Evolutionary conservation across 2,888 invertebrate genomes (phyloP), one percentile per base, ranked within the genome.

Genomic region (Choristoneura rosaceana): DNA sequence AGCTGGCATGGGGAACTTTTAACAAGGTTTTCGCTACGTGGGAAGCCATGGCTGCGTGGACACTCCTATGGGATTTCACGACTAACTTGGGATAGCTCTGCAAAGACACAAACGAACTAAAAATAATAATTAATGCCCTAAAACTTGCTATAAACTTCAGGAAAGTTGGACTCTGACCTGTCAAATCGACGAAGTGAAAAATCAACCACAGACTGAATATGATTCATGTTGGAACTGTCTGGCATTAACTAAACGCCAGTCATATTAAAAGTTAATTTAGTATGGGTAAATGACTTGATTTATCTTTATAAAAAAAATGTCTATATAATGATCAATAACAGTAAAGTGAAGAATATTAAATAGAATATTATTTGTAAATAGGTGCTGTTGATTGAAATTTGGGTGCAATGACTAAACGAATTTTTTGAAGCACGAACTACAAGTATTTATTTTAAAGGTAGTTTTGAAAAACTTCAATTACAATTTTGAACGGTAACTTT

Each of bases 131-230:
- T 75, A 74, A 75, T 55, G 70, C 25, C 60, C 70, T 55, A 77
- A 79, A 89, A 88, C 80, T 83, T 82, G 70, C 69, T 78, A 78
- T 84, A 79, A 86, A 80, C 82, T 76, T 74, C 47, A 81, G 77
- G 79, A 89, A 91, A 90, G 90, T 91, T 93, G 93, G 93, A 93
- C 93, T 93, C 82, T 93, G 93, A 93, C 91, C 93, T 88, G 81
- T 81, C 82, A 82, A 77, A 76, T 70, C 77, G 77, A 78, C 74
- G 77, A 74, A 65, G 65, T 60, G 68, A 74, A 61, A 74, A 43
- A 65, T 62, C 15, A 38, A 15, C 69, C 71, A 55, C 74, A 82
- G 81, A 76, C 81, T 43, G 12, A 17, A 5, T 4, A 47, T 8
- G 14, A 25, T 55, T 8, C 12, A 17, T 17, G 55, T 17, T 25